Conservation (phyloP, 2,888 invertebrate species). For the Ornithoptera priamus region DNA sequence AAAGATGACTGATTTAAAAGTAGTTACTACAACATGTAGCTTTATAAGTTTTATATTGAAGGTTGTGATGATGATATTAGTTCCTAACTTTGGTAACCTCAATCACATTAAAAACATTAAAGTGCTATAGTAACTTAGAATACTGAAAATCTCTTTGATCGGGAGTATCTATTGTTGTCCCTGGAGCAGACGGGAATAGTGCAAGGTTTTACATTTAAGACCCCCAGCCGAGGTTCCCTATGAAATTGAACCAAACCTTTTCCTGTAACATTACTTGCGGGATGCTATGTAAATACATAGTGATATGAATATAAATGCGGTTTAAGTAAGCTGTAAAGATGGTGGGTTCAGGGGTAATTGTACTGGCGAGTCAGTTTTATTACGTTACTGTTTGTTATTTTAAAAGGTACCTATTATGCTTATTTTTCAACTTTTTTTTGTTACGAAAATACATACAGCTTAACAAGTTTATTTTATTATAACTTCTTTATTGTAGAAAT, state of each 20-base stretch:
- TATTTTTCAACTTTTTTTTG: not conserved
- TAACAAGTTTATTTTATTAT: not conserved
- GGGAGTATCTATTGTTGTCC: slow-evolving; percentile 11
- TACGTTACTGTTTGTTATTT: slow-evolving; percentile 36
- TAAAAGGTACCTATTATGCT: slow-evolving; percentile 24
- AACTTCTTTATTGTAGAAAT: no score
- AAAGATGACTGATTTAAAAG: no score
- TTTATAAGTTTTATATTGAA: no score
- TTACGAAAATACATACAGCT: not conserved
- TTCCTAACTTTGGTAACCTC: not conserved
- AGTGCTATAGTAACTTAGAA: not conserved
- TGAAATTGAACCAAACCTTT: slow-evolving; percentile 27
- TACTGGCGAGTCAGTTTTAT: slow-evolving; percentile 37
- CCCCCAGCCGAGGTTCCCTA: slow-evolving; percentile 17
- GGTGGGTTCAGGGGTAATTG: slow-evolving; percentile 47
- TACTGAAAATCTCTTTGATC: slow-evolving; percentile 10
- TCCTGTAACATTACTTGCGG: slow-evolving; percentile 50
- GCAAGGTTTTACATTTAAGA: slow-evolving; percentile 20
- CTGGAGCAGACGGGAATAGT: not conserved
- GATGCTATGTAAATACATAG: slow-evolving; percentile 74
- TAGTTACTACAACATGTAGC: no score
- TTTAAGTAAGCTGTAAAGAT: slow-evolving; percentile 58
- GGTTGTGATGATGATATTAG: not conserved
- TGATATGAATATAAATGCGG: slow-evolving; percentile 78
- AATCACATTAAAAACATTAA: not conserved